phyloP scores from a whole-genome alignment of 2,888 invertebrate species.

The Lithodes maja region DNA sequence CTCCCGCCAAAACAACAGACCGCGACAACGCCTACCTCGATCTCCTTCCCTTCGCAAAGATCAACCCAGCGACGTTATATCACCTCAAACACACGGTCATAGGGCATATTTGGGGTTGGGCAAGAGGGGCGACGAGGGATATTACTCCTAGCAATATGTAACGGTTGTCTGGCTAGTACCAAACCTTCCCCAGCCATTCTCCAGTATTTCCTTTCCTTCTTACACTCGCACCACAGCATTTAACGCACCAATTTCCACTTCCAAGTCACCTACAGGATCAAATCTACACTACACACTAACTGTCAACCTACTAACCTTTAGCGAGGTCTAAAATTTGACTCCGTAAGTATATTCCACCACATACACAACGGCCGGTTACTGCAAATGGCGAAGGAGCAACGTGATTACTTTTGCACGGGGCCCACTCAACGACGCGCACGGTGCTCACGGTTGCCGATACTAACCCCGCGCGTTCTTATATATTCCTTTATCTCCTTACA shows the following conservation, averaged over 20 bases:
- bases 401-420: slow-evolving; percentile 63
- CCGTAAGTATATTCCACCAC: slow-evolving; percentile 45
- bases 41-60: not conserved
- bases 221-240: slow-evolving; percentile 17
- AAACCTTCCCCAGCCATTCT: slow-evolving; percentile 12
- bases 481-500: too few species aligned
- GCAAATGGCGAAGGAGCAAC: slow-evolving; percentile 58
- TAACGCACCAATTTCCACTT: not conserved
- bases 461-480: too few species aligned
- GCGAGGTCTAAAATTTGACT: slow-evolving; percentile 44
- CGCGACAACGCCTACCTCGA: slow-evolving; percentile 50
- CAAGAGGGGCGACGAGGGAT: not conserved
- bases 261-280: slow-evolving; percentile 24
- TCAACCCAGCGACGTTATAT: not conserved
- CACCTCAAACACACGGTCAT: slow-evolving; percentile 12
- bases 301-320: slow-evolving; percentile 60
- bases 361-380: slow-evolving; percentile 62
- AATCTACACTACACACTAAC: slow-evolving; percentile 27
- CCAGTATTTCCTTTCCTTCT: slow-evolving; percentile 4
- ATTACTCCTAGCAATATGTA: slow-evolving; percentile 37
- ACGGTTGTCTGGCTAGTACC: slow-evolving; percentile 22
- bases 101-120: not conserved
- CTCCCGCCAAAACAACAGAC: slow-evolving; percentile 62
- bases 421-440: slow-evolving; percentile 62
- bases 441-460: slow-evolving; percentile 37